Percentiles rank a stretch among this genome's conserved stretches.
phyloP scores from a whole-genome alignment of 2,797 vertebrate species.

The Phataginus tetradactyla region DNA sequence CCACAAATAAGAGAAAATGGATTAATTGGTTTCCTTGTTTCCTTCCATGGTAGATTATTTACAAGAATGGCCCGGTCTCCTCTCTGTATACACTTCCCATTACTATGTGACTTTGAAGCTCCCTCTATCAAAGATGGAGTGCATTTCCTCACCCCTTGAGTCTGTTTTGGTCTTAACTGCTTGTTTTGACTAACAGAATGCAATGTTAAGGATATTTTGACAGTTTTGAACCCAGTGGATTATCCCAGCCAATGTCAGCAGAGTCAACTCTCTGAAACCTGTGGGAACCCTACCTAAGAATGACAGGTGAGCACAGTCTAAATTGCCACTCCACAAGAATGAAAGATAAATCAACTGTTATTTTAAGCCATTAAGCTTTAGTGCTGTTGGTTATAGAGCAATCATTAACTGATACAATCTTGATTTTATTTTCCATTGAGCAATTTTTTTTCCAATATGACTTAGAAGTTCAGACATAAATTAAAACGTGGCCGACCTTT shows the following conservation, averaged over 20 bases:
- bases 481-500: background rate
- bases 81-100: background rate
- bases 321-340: background rate
- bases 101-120: background rate
- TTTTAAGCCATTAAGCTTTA: background rate
- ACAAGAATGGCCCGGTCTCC: background rate
- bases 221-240: background rate
- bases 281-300: background rate
- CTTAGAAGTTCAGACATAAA: background rate
- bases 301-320: background rate
- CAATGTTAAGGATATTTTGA: background rate
- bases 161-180: background rate
- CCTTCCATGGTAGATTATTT: background rate
- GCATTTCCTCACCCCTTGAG: background rate
- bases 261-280: background rate
- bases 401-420: background rate
- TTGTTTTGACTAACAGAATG: background rate
- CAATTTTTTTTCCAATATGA: background rate
- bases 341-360: background rate
- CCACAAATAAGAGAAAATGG: background rate
- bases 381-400: background rate
- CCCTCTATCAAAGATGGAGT: background rate
- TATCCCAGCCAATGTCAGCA: background rate
- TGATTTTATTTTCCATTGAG: constrained; percentile 12
- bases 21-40: background rate